Evolutionary conservation across 2,797 vertebrate species (phyloP).

Genomic region (Perodicticus potto): DNA sequence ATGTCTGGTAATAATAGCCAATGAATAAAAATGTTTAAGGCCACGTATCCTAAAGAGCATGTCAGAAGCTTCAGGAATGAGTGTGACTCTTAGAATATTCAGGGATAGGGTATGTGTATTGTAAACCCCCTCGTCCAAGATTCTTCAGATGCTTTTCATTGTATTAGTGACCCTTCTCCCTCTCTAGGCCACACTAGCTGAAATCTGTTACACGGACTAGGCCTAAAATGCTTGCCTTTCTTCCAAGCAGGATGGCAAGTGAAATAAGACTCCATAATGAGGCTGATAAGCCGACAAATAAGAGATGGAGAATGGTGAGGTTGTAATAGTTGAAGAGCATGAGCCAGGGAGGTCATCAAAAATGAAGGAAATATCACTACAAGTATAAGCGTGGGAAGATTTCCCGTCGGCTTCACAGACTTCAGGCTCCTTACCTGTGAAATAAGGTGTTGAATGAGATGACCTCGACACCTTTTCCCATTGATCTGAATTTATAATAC

Average conservation of each 20-base stretch:
- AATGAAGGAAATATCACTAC: background rate
- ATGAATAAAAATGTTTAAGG: background rate
- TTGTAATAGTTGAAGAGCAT: background rate
- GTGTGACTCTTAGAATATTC: background rate
- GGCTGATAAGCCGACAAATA: background rate
- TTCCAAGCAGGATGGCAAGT: background rate
- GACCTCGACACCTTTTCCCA: background rate
- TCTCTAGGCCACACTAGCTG: background rate
- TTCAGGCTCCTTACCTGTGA: background rate
- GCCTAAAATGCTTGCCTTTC: background rate
- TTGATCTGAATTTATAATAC: background rate
- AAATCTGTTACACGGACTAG: background rate
- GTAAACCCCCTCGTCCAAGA: background rate
- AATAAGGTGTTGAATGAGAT: background rate
- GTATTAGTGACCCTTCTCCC: background rate
- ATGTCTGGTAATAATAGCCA: background rate
- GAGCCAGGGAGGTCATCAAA: background rate
- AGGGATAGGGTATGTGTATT: background rate
- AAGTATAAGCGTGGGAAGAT: background rate
- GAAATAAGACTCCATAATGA: background rate
- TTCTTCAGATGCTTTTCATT: background rate
- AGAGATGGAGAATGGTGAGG: background rate
- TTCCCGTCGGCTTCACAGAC: background rate
- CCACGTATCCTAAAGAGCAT: background rate
- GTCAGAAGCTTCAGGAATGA: background rate